Conservation (phyloP, 2,113 vertebrate species). For the Callospermophilus lateralis region DNA sequence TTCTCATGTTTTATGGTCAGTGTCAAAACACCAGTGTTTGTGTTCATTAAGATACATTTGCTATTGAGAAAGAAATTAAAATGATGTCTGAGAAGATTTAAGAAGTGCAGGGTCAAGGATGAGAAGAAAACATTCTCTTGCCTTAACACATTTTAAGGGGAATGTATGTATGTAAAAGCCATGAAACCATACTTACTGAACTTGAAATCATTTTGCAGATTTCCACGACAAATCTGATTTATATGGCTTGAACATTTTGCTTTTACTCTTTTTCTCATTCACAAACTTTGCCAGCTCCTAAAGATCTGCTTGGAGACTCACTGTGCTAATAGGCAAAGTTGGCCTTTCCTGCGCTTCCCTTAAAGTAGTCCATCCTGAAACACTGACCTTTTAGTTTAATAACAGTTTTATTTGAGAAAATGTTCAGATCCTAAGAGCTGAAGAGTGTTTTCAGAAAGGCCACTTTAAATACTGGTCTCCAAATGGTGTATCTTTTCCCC, state of each 20-base stretch:
- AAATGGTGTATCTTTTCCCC: conserved; percentile 60
- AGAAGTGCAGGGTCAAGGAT: neutral
- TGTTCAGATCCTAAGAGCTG: conserved; percentile 73
- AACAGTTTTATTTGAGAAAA: conserved; percentile 80
- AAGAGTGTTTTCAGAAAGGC: conserved; percentile 73
- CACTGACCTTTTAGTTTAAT: conserved; percentile 83
- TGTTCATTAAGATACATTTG: neutral
- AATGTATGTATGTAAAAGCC: conserved; percentile 9
- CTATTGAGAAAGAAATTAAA: conserved; percentile 17
- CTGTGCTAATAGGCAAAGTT: conserved; percentile 61
- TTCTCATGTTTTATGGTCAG: neutral
- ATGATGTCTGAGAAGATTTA: conserved; percentile 42
- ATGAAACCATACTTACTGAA: neutral
- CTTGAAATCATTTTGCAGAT: conserved; percentile 2
- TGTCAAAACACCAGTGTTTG: conserved; percentile 8
- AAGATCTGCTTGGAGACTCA: conserved; percentile 48
- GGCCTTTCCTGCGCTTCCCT: conserved; percentile 56
- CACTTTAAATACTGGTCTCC: conserved; percentile 69
- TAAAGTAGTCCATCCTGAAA: conserved; percentile 62
- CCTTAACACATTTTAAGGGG: conserved; percentile 37
- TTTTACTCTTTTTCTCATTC: conserved; percentile 42
- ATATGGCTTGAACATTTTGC: conserved; percentile 19
- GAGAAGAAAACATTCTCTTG: conserved; percentile 46
- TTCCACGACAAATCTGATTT: conserved; percentile 51
- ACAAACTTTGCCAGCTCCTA: conserved; percentile 15